Conservation (phyloP, 2,888 invertebrate genomes). For the Ophraella communa region DNA sequence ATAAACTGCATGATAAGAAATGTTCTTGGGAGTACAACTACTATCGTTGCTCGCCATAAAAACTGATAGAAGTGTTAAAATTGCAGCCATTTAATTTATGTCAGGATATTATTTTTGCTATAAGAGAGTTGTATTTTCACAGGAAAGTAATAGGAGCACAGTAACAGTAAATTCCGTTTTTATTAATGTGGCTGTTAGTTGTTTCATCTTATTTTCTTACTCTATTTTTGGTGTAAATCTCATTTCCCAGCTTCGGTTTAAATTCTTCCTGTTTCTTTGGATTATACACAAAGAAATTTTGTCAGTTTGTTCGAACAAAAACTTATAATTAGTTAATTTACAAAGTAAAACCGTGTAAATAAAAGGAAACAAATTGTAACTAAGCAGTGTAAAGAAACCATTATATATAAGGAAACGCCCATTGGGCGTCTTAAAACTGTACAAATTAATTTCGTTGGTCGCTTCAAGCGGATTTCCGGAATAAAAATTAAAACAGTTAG, state of each 20-base stretch:
- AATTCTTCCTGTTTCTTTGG: too few species aligned
- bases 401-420: not conserved
- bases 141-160: not conserved
- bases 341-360: too few species aligned
- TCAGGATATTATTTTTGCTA: not conserved
- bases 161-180: too few species aligned
- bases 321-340: too few species aligned
- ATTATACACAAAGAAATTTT: too few species aligned
- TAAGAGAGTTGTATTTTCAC: not conserved
- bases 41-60: not conserved
- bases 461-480: not conserved
- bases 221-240: too few species aligned
- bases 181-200: too few species aligned
- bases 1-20: constrained; percentile 1
- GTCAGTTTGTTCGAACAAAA: too few species aligned
- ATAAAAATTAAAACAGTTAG: not conserved
- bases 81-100: not conserved
- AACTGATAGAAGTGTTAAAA: not conserved
- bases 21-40: not conserved
- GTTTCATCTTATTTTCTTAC: too few species aligned
- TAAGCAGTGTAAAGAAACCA: not conserved
- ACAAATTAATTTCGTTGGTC: not conserved
- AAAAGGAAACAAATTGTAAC: not conserved
- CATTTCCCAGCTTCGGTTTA: too few species aligned
- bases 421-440: not conserved